phyloP scores from a whole-genome alignment of 2,797 vertebrate genomes.

The Sebastes iracundus region DNA sequence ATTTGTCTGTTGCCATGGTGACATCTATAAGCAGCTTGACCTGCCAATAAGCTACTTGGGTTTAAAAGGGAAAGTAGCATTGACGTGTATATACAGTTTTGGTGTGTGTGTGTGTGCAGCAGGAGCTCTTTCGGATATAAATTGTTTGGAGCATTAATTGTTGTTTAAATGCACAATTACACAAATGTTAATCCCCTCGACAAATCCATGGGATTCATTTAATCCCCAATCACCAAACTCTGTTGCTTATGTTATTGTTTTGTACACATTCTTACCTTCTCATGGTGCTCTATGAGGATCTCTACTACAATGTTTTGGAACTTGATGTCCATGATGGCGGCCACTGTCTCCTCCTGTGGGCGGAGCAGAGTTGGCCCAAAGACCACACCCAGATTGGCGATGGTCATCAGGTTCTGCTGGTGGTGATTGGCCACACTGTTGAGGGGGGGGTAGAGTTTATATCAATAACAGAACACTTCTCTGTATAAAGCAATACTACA shows the following conservation, averaged over 20 bases:
- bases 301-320: slow-evolving; percentile 99
- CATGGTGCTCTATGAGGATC: slow-evolving; percentile 96
- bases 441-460: background rate
- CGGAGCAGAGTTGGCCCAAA: slow-evolving; percentile 95
- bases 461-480: background rate
- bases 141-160: background rate
- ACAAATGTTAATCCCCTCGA: background rate
- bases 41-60: slow-evolving; percentile 34
- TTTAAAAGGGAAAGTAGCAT: slow-evolving; percentile 28
- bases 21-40: slow-evolving; percentile 49
- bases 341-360: slow-evolving; percentile 96
- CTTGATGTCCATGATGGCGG: slow-evolving; percentile 99
- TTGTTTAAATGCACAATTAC: slow-evolving; percentile 1
- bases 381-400: slow-evolving; percentile 96
- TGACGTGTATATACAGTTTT: background rate
- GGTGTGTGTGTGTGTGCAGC: background rate
- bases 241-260: background rate
- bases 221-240: background rate
- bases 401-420: slow-evolving; percentile 97
- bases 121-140: background rate
- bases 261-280: slow-evolving; percentile 83
- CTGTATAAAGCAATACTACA: background rate
- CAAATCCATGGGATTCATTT: background rate
- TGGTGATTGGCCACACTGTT: slow-evolving; percentile 93
- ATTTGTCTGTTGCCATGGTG: slow-evolving; percentile 58